Evolutionary conservation across 2,797 vertebrate genomes (phyloP).

Genomic region (Gambelia wislizenii): DNA sequence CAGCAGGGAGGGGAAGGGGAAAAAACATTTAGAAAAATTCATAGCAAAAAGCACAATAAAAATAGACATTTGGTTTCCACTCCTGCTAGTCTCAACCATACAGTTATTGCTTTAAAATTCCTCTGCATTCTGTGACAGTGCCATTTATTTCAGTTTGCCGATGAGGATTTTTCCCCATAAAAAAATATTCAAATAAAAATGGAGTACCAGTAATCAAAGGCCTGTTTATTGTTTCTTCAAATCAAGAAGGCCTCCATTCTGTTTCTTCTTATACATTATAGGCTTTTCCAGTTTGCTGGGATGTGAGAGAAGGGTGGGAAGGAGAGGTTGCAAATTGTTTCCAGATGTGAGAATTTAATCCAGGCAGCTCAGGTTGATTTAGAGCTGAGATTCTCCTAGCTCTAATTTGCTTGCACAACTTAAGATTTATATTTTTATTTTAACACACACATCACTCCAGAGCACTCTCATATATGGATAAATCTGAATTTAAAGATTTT

Average conservation of each 20-base stretch:
- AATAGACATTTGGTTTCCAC: conserved; percentile 41
- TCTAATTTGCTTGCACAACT: not conserved
- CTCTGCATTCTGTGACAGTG: conserved; percentile 38
- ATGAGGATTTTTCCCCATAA: not conserved
- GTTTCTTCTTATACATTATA: not conserved
- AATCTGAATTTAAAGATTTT: not conserved
- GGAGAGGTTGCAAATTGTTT: conserved; percentile 16
- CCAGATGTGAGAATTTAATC: conserved; percentile 14
- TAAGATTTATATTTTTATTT: not conserved
- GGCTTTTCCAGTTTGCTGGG: not conserved
- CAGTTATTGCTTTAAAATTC: conserved; percentile 50
- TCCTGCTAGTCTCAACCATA: conserved; percentile 17
- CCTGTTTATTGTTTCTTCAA: conserved; percentile 51
- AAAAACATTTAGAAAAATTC: not conserved
- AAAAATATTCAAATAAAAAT: conserved; percentile 31
- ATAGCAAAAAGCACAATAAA: conserved; percentile 33
- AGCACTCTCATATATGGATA: not conserved
- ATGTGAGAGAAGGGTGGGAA: not conserved
- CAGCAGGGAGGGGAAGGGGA: not conserved
- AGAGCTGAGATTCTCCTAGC: not conserved
- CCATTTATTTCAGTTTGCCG: conserved; percentile 21
- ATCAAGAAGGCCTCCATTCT: not conserved
- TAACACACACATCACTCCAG: not conserved
- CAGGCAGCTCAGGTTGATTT: not conserved
- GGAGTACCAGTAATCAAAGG: conserved; percentile 44